Evolutionary conservation across 2,888 invertebrate genomes (phyloP).

Genomic region (Myopa tessellatipennis): DNA sequence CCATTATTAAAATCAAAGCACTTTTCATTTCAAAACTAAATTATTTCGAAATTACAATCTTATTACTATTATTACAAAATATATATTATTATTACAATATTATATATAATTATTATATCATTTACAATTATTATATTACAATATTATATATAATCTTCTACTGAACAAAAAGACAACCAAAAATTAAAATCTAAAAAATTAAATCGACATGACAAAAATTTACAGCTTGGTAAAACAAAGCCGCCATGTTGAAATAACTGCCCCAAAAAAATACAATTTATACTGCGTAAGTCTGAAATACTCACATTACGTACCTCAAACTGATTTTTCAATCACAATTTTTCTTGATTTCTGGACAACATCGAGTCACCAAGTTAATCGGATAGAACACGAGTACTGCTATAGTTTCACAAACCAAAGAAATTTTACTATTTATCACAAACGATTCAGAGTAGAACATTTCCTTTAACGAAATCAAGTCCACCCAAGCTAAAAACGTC

Average conservation of each 20-base stretch:
- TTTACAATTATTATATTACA: no score
- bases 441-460: constrained; percentile 43
- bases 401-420: constrained; percentile 43
- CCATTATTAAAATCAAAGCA: no score
- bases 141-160: no score
- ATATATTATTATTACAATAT: no score
- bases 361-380: constrained; percentile 66
- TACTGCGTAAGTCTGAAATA: constrained; percentile 1
- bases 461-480: constrained; percentile 34
- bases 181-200: background rate
- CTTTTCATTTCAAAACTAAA: no score
- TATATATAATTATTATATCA: no score
- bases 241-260: constrained; percentile 51
- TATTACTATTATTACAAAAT: no score
- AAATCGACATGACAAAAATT: constrained; percentile 59
- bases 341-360: constrained; percentile 71
- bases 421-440: constrained; percentile 47
- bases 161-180: background rate
- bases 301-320: constrained; percentile 71
- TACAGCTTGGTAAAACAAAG: constrained; percentile 69
- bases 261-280: constrained; percentile 24
- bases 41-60: no score
- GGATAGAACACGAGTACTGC: constrained; percentile 58
- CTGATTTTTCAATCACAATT: constrained; percentile 73
- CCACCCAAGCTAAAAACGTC: constrained; percentile 38